These are phyloP conservation scores for Glandiceps talaboti DNA, from an alignment of 53 echinoderm and acorn worm species.

Conservation along the genomic window DNA sequence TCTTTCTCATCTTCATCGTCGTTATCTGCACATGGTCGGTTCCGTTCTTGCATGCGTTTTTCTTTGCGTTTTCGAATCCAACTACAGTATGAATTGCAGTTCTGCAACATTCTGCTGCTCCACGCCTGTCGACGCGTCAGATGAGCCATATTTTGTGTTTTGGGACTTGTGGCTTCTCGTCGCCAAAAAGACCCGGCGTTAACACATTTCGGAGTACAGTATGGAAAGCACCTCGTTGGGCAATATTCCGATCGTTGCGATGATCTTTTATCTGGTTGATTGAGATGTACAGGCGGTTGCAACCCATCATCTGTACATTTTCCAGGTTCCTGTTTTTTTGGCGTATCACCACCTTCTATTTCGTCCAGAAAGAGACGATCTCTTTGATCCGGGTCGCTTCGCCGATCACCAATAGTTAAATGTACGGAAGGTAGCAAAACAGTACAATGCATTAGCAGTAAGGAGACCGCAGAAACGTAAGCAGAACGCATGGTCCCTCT, in stretches of 20 bases:
- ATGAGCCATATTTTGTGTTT: neutral
- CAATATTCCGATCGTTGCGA: too few relatives aligned
- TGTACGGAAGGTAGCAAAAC: neutral
- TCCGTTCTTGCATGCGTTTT: neutral
- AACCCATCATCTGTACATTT: too few relatives aligned
- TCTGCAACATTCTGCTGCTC: neutral
- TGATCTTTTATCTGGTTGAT: too few relatives aligned
- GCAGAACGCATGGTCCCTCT: neutral
- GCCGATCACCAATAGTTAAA: neutral
- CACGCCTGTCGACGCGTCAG: neutral
- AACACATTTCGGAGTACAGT: too few relatives aligned
- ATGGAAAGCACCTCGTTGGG: too few relatives aligned
- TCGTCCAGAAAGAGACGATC: too few relatives aligned
- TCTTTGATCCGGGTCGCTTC: too few relatives aligned
- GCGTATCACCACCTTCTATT: too few relatives aligned
- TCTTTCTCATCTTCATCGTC: neutral
- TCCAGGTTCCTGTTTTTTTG: too few relatives aligned
- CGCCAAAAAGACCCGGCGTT: too few relatives aligned
- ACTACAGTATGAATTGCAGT: neutral
- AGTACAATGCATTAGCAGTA: neutral
- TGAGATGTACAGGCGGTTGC: too few relatives aligned
- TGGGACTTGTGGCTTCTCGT: neutral
- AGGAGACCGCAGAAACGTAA: neutral
- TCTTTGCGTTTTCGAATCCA: neutral
- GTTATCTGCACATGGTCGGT: neutral